Conservation (phyloP, 2,888 invertebrate genomes). For the Oscheius sp. region DNA sequence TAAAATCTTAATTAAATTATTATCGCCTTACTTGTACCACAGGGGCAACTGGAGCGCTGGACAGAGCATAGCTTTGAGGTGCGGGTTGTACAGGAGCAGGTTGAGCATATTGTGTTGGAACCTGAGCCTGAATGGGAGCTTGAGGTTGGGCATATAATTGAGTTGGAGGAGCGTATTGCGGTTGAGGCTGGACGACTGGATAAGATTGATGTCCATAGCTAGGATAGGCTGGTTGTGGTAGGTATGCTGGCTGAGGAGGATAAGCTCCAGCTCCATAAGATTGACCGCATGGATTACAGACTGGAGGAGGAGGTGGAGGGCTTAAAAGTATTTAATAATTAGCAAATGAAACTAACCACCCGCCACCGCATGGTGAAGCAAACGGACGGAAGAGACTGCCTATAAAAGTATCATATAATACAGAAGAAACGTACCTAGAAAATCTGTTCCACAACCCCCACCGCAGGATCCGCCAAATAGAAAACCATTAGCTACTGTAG, state of each 20-base stretch:
- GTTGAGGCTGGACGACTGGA: not conserved
- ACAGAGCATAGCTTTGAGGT: not conserved
- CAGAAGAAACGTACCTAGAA: constrained; percentile 2
- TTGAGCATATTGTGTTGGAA: not conserved
- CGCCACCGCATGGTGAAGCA: constrained; percentile 1
- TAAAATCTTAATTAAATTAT: too few species aligned
- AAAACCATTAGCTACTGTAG: not conserved
- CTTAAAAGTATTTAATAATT: too few species aligned
- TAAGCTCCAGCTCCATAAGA: not conserved
- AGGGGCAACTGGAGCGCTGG: not conserved
- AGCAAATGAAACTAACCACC: too few species aligned
- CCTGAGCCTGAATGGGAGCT: not conserved
- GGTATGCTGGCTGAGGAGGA: not conserved
- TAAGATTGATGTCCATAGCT: too few species aligned
- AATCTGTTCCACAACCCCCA: constrained; percentile 16
- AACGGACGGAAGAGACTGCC: constrained; percentile 8
- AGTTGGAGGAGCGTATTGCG: not conserved
- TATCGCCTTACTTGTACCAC: too few species aligned
- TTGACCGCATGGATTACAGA: constrained; percentile 2
- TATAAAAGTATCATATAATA: not conserved
- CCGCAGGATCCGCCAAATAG: constrained; percentile 17
- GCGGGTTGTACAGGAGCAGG: not conserved
- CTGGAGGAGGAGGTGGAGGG: constrained; percentile 14
- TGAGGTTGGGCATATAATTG: not conserved
- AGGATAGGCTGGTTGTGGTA: not conserved